Base-by-base conservation (phyloP, 1,140 invertebrate species). In the Megalopta genalis region DNA sequence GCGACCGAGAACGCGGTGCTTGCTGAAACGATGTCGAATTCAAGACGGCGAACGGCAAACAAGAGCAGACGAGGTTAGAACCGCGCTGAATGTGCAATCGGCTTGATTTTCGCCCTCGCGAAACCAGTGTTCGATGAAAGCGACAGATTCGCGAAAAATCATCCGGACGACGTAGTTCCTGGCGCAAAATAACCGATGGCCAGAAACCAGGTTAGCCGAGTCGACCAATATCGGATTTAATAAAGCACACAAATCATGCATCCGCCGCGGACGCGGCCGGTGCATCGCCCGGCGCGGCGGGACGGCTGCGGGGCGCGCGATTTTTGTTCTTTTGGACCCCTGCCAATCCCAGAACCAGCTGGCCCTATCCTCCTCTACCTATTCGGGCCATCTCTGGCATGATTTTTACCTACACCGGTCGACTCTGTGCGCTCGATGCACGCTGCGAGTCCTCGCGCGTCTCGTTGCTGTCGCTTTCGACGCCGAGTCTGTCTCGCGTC, bases 221-320 rank as follows among this genome's bases (percentile, higher is more conserved):
- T 83, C 82, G 69, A 87, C 87, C 86, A 81, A 87, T 88, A 86
- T 84, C 86, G 71, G 80, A 89, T 89, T 89, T 89, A 89, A 89
- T 89, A 77, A 86, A 86, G 84, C 84, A 83, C 77, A 87, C 83
- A 87, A 89, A 89, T 89, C 86, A 87, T 88, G 88, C 78, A 88
- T 88, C 82, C 80, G 80, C 25, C 32, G 4, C 32, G 32, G 32
- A 32, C 32, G 32, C 32, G 32, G 4, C 32, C 72, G 60, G 69
- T 85, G 71, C 83, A 86, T 85, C 83, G 60, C 67, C 62, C 75
- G 37, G 73, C 59, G 73, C n/a, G n/a, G n/a, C n/a, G n/a, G 74
- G 70, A 78, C 65, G 70, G 59, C 25, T 65, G 71, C 10, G 67
- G 10, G 64, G 27, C n/a, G 52, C 62, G 49, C 69, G 75, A 87